A percentile compares a stretch with the other conserved stretches of the same genome.
Evolutionary conservation across 2,113 vertebrate species (phyloP).

Genomic region (Nymphicus hollandicus): DNA sequence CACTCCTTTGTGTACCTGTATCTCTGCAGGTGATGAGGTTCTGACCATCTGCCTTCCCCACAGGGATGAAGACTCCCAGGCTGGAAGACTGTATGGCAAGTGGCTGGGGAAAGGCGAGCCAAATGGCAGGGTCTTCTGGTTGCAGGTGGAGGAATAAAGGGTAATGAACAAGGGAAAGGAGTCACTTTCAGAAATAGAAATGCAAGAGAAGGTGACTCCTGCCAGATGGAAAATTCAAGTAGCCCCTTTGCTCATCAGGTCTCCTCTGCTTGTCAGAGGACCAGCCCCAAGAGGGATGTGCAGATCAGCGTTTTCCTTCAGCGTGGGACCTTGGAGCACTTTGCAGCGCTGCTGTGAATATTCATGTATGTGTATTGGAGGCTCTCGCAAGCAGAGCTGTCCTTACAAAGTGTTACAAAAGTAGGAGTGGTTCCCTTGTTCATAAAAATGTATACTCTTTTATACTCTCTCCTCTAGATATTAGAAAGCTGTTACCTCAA

Average conservation of each 20-base stretch:
- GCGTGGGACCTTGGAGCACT: not conserved
- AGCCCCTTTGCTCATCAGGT: not conserved
- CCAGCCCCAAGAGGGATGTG: not conserved
- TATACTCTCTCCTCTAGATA: not conserved
- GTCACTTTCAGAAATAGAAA: not conserved
- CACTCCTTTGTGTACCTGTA: not conserved
- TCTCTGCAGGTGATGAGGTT: not conserved
- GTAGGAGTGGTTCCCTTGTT: not conserved
- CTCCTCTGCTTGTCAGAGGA: not conserved
- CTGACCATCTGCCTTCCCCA: not conserved
- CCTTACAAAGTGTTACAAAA: not conserved
- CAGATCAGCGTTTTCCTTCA: not conserved
- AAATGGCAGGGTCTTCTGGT: not conserved
- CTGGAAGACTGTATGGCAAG: not conserved
- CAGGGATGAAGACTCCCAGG: not conserved
- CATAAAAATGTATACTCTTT: not conserved
- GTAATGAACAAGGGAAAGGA: not conserved
- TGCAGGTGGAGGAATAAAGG: not conserved
- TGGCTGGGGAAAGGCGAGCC: not conserved
- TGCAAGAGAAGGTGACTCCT: not conserved
- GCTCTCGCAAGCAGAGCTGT: rapidly evolving
- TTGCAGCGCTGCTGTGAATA: not conserved
- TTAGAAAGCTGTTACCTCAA: not conserved
- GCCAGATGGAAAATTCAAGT: not conserved
- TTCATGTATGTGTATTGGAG: rapidly evolving